A percentile compares a stretch with the other conserved stretches of the same genome.
Conservation (phyloP, 1,140 invertebrate genomes). For the Neodiprion fabricii region DNA sequence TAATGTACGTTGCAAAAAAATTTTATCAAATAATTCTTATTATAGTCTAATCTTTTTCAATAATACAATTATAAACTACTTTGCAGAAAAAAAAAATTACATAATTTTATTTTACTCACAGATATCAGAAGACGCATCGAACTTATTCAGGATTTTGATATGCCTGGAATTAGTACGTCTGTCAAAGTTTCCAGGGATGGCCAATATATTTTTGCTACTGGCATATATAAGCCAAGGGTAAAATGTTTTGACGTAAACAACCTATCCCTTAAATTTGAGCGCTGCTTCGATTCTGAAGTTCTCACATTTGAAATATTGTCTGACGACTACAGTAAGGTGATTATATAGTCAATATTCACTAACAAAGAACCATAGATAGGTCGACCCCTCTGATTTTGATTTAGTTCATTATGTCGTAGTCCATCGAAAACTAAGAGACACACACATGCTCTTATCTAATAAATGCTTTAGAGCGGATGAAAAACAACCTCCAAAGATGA, state of each 20-base stretch:
- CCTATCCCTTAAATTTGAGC: constrained; percentile 97
- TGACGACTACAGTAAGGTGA: constrained; percentile 89
- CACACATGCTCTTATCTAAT: too few species aligned
- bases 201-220: constrained; percentile 90
- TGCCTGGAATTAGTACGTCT: constrained; percentile 91
- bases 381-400: background rate
- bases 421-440: too few species aligned
- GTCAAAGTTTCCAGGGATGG: constrained; percentile 90
- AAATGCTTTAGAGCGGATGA: background rate
- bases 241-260: constrained; percentile 97
- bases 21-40: constrained; percentile 15
- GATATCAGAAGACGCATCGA: constrained; percentile 91
- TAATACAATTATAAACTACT: constrained; percentile 11
- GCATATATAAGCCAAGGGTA: constrained; percentile 95
- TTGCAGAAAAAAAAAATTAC: constrained; percentile 16
- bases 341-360: constrained; percentile 17
- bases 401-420: too few species aligned
- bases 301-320: constrained; percentile 86
- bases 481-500: background rate
- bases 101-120: constrained; percentile 28
- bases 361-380: constrained; percentile 5
- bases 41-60: constrained; percentile 15
- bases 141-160: constrained; percentile 98
- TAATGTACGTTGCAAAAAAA: background rate
- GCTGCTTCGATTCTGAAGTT: constrained; percentile 97